These are phyloP conservation scores for Bergia sp. DNA, from an alignment of 92 coral and sea anemone genomes.

Conservation along the genomic window DNA sequence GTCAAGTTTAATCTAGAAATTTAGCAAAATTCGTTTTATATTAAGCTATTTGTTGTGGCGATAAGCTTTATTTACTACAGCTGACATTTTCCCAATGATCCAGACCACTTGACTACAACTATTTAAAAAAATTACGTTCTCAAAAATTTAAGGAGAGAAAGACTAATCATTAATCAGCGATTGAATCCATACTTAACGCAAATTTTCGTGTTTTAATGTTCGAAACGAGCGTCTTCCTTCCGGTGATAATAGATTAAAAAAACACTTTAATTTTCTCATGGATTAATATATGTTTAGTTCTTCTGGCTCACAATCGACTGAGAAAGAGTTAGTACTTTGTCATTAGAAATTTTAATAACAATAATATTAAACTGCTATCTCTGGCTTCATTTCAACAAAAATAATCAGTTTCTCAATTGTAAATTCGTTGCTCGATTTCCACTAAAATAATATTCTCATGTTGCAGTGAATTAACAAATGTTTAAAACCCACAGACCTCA, in stretches of 20 bases:
- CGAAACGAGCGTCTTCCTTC: neutral
- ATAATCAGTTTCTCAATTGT: neutral
- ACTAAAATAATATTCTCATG: neutral
- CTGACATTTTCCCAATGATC: neutral
- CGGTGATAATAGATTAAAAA: slow-evolving; percentile 15
- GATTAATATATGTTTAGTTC: neutral
- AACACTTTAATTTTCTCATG: neutral
- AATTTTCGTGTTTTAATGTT: neutral
- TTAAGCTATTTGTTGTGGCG: neutral
- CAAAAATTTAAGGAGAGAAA: neutral
- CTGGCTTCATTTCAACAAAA: neutral
- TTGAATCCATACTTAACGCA: neutral
- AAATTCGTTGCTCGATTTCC: neutral
- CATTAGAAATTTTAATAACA: slow-evolving; percentile 21
- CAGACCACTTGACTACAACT: slow-evolving; percentile 10
- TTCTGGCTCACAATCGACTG: neutral
- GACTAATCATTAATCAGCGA: slow-evolving; percentile 4
- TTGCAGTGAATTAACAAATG: slow-evolving; percentile 10
- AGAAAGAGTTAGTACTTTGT: neutral
- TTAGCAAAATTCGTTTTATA: neutral
- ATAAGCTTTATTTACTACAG: neutral
- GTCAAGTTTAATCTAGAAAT: neutral
- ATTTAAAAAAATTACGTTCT: neutral
- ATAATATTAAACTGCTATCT: neutral
- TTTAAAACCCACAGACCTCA: slow-evolving; percentile 10